Conservation (phyloP, 2,113 vertebrate species). For the Naja naja region DNA sequence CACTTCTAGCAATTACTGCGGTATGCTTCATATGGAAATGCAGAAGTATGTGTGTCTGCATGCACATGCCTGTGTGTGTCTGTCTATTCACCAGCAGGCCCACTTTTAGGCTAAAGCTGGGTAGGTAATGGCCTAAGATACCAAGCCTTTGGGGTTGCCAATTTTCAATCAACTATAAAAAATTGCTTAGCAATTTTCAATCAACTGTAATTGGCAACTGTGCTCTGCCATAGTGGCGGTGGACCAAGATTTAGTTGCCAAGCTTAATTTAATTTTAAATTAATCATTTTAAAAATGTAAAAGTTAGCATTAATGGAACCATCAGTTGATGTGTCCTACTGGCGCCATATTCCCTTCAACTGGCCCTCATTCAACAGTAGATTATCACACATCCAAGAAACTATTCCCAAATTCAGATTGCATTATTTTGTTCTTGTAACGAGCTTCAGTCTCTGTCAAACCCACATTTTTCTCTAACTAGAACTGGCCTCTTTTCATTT, state of each 20-base stretch:
- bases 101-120: neutral
- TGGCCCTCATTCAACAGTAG: neutral
- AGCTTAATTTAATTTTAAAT: neutral
- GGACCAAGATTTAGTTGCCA: neutral
- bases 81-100: neutral
- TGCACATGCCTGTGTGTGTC: neutral
- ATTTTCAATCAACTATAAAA: neutral
- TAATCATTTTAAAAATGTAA: neutral
- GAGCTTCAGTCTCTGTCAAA: neutral
- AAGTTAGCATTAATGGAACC: neutral
- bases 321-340: neutral
- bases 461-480: neutral
- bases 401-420: neutral
- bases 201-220: neutral
- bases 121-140: neutral
- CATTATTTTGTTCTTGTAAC: neutral
- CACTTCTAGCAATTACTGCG: neutral
- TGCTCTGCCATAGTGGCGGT: neutral
- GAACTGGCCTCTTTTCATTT: neutral
- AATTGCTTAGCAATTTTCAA: neutral
- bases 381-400: neutral
- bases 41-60: neutral
- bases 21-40: neutral
- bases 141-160: neutral
- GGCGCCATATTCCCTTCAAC: neutral